Base-by-base conservation (phyloP, 2,797 vertebrate species). In the Enteromius thamalakanensis region DNA sequence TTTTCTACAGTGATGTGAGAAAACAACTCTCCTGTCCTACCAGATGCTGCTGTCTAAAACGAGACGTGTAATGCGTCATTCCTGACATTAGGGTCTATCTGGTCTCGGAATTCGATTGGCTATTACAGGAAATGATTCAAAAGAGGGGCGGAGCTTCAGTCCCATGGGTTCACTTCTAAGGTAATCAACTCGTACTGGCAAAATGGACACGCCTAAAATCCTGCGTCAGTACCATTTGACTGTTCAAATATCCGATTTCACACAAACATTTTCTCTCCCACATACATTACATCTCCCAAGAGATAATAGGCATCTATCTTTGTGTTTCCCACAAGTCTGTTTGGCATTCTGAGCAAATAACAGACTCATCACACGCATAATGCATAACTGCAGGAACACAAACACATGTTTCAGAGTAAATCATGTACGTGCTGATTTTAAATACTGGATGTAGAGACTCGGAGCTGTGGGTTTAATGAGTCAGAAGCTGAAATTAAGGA, bases 291-390 rank as follows among this genome's bases (percentile, higher is more conserved):
- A 74, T 83, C 78, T 83, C 87, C 76, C 87, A 83, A 53, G 74
- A 70, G 84, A 87, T 87, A 84, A 85, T 55, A 81, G 83, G 80
- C 78, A 79, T 86, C 82, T 83, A 64, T 82, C 67, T 81, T 37
- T 77, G 82, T 8, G 77, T 83, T 86, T 87, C 86, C 87, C 70
- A 77, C 77, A 81, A 72, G 77, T 58, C 37, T 60, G 40, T 70
- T 76, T 79, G 64, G 26, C 45, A 72, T 37, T 69, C 72, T 74
- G 84, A 81, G 81, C 58, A 84, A 87, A 87, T 83, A 82, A 81
- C 70, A 85, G 47, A 58, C 58, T 79, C 64, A n/a, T 80, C 23
- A 51, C 42, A 53, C 0, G 37, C 45, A 47, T 71, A 71, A 68
- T 81, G 65, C 21, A 69, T 70, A 40, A 42, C 34, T 29, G 72